phyloP scores from a whole-genome alignment of 2,113 vertebrate genomes.

The Potamarius usumacintae region DNA sequence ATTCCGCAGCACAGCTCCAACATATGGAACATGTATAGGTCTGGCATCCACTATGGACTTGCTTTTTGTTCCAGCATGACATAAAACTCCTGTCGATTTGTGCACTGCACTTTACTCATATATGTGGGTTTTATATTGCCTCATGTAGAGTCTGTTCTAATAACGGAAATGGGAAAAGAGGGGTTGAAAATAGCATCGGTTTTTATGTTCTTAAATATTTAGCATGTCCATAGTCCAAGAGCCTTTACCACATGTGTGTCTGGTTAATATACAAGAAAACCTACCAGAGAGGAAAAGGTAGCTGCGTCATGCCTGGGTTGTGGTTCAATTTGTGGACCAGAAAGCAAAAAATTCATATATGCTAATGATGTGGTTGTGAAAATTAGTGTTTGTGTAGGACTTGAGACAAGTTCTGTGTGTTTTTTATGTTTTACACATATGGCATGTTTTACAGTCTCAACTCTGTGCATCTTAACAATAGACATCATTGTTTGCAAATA shows the following conservation, averaged over 20 bases:
- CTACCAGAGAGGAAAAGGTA: background rate
- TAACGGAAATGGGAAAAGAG: background rate
- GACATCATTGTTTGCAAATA: background rate
- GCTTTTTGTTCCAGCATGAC: conserved; percentile 25
- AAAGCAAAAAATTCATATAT: background rate
- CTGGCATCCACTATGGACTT: conserved; percentile 22
- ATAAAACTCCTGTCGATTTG: conserved; percentile 30
- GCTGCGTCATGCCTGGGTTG: background rate
- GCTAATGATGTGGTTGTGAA: background rate
- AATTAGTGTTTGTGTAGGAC: background rate
- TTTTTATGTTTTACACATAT: background rate
- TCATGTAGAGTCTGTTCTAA: conserved; percentile 25
- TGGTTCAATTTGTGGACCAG: background rate
- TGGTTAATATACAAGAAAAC: background rate
- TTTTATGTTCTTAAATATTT: background rate
- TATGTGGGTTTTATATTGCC: conserved; percentile 17
- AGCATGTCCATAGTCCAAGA: background rate
- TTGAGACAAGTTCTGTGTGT: background rate
- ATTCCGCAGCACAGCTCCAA: background rate
- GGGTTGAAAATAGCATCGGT: background rate
- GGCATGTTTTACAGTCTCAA: background rate
- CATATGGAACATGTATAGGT: conserved; percentile 35
- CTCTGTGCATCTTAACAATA: background rate
- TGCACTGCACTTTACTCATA: conserved; percentile 2
- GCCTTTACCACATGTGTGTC: background rate